Conservation (phyloP, 2,888 invertebrate genomes). For the Nymphalis c-album region DNA sequence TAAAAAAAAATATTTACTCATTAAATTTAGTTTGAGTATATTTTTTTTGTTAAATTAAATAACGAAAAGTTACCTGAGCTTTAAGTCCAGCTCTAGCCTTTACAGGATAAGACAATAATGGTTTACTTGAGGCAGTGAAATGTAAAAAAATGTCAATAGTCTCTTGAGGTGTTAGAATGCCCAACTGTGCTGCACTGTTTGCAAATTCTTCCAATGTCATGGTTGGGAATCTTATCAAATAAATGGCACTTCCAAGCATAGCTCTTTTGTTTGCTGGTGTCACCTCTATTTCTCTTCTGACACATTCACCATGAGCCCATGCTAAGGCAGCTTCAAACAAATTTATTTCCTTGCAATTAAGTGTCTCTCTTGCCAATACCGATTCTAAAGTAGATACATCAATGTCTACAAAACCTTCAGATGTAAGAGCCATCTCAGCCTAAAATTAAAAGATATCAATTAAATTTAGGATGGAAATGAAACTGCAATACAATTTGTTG, state of each 20-base stretch:
- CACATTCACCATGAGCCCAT: slow-evolving; percentile 96
- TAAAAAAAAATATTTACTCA: slow-evolving; percentile 15
- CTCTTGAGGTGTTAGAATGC: slow-evolving; percentile 94
- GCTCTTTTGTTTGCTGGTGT: slow-evolving; percentile 90
- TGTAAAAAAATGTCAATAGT: slow-evolving; percentile 97
- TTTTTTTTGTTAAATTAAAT: too few relatives aligned
- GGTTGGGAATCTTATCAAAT: slow-evolving; percentile 94
- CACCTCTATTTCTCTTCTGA: slow-evolving; percentile 89
- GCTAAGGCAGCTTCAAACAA: slow-evolving; percentile 94
- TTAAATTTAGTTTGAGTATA: not conserved
- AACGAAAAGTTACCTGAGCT: slow-evolving; percentile 84
- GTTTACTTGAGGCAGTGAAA: slow-evolving; percentile 95
- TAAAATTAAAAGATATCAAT: slow-evolving; percentile 64
- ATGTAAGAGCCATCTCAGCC: slow-evolving; percentile 97
- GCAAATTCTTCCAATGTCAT: slow-evolving; percentile 96
- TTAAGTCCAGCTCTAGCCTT: slow-evolving; percentile 93
- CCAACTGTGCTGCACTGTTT: slow-evolving; percentile 96
- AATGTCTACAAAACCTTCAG: slow-evolving; percentile 97
- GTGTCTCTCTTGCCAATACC: slow-evolving; percentile 94
- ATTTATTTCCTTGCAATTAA: slow-evolving; percentile 96
- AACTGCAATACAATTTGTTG: slow-evolving; percentile 82
- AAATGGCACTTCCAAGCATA: slow-evolving; percentile 89
- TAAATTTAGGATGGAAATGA: slow-evolving; percentile 62
- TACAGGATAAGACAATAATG: slow-evolving; percentile 89
- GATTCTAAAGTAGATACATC: slow-evolving; percentile 96